A percentile compares a stretch with the other conserved stretches of the same genome.
These are phyloP conservation scores for Bombus superbus DNA, from an alignment of 1,140 invertebrate genomes.

Conservation along the genomic window DNA sequence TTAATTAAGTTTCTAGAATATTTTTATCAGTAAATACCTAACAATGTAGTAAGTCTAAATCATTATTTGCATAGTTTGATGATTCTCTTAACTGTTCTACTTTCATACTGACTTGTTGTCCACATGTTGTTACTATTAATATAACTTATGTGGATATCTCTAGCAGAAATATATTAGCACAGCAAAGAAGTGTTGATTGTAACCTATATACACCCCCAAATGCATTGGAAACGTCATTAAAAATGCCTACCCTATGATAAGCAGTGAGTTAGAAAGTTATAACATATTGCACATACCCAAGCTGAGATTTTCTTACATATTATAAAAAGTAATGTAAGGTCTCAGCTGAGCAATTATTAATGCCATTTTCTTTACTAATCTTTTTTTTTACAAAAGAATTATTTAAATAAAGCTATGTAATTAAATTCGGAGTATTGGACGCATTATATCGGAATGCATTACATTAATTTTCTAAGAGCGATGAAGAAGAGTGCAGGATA, in stretches of 20 bases:
- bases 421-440: conserved; percentile 81
- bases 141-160: conserved; percentile 48
- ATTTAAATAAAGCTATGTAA: conserved; percentile 74
- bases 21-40: conserved; percentile 29
- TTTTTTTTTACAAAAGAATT: conserved; percentile 69
- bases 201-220: conserved; percentile 78
- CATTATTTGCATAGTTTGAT: conserved; percentile 37
- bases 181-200: conserved; percentile 66
- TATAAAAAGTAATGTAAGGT: conserved; percentile 77
- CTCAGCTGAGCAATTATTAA: conserved; percentile 48
- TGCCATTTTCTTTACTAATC: conserved; percentile 50
- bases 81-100: conserved; percentile 24
- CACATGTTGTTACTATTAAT: conserved; percentile 33
- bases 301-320: conserved; percentile 71
- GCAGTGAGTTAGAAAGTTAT: conserved; percentile 75
- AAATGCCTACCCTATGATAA: conserved; percentile 76
- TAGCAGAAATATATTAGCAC: conserved; percentile 65
- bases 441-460: conserved; percentile 77
- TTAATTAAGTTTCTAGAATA: conserved; percentile 31
- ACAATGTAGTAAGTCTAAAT: conserved; percentile 33
- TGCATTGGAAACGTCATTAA: conserved; percentile 76
- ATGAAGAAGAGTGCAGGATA: conserved; percentile 75
- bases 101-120: conserved; percentile 39
- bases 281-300: conserved; percentile 70
- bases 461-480: conserved; percentile 72